Percentiles rank a stretch among this genome's conserved stretches.
Evolutionary conservation across 2,797 vertebrate species (phyloP).

Genomic region (Alectoris magna): DNA sequence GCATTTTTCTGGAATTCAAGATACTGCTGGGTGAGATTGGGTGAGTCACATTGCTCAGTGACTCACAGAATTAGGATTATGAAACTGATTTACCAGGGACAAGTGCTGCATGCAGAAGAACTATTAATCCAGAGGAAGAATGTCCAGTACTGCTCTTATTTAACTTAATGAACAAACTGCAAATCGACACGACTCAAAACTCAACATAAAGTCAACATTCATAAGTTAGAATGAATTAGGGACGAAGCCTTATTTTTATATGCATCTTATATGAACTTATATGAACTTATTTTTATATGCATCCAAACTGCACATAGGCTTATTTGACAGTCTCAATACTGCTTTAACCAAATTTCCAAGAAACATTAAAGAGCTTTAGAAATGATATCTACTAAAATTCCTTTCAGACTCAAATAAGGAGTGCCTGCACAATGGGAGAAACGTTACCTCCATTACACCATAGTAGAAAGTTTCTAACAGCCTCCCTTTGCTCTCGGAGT

Average conservation of each 20-base stretch:
- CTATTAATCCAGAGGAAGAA: neutral
- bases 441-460: neutral
- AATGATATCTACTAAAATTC: neutral
- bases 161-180: neutral
- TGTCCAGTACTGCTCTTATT: neutral
- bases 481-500: neutral
- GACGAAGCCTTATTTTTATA: neutral
- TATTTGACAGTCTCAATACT: neutral
- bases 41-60: conserved; percentile 9
- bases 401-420: neutral
- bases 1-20: neutral
- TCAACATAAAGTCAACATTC: neutral
- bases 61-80: conserved; percentile 41
- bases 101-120: neutral
- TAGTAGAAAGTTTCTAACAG: neutral
- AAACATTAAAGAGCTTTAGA: neutral
- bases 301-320: neutral
- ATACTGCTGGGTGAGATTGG: neutral
- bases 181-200: neutral
- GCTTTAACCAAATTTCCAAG: rapidly evolving
- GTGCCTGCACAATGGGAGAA: neutral
- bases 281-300: neutral
- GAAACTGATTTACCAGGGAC: conserved; percentile 1
- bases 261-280: too few relatives aligned
- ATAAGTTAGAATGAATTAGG: neutral